A percentile compares a stretch with the other conserved stretches of the same genome.
These are phyloP conservation scores for Sylvia borin DNA, from an alignment of 2,797 vertebrate species.

Conservation along the genomic window DNA sequence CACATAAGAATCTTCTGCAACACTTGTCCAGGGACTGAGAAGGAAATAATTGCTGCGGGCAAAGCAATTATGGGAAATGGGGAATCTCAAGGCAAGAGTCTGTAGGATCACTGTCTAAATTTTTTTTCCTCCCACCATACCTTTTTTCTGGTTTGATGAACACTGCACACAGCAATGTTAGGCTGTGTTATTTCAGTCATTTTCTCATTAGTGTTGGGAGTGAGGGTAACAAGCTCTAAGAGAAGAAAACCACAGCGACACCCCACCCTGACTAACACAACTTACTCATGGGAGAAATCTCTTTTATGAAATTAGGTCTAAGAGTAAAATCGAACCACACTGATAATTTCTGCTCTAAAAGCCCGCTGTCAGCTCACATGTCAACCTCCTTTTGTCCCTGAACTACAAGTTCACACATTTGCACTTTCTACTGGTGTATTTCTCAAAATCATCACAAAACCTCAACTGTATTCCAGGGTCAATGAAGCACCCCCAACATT, in stretches of 20 bases:
- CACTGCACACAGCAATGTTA: not conserved
- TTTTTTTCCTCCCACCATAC: not conserved
- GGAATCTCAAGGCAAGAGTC: not conserved
- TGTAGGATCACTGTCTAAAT: not conserved
- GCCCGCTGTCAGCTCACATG: not conserved
- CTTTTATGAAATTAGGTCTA: not conserved
- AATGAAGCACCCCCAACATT: not conserved
- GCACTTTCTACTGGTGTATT: not conserved
- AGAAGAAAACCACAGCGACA: not conserved
- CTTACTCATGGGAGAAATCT: not conserved
- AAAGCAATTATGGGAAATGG: not conserved
- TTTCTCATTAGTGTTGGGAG: not conserved
- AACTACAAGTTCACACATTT: not conserved
- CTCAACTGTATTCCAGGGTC: not conserved
- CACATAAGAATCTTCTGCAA: not conserved
- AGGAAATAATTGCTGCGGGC: not conserved
- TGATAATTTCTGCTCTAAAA: not conserved
- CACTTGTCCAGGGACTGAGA: not conserved
- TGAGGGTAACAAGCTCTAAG: not conserved
- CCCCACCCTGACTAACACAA: not conserved
- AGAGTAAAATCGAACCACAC: not conserved
- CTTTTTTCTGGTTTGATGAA: not conserved
- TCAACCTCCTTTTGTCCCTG: not conserved
- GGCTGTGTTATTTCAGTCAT: not conserved
- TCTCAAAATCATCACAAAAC: not conserved